Conservation (phyloP, 2,113 vertebrate genomes). For the Nymphicus hollandicus region DNA sequence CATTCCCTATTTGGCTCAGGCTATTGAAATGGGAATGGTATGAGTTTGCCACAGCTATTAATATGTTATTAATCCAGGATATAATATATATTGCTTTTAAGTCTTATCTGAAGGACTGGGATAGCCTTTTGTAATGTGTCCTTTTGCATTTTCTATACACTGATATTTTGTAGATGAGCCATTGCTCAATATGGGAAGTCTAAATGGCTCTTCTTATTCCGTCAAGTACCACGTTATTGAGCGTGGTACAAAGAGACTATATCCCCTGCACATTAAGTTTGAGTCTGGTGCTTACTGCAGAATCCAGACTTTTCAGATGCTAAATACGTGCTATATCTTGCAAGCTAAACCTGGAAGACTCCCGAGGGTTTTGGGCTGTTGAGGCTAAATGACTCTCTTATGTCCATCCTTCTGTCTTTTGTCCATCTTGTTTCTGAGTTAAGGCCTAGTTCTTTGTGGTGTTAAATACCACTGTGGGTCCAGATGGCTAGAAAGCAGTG, state of each 20-base stretch:
- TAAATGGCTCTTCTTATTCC: conserved; percentile 64
- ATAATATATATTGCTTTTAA: conserved; percentile 62
- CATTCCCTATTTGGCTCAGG: conserved; percentile 54
- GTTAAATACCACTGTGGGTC: background rate
- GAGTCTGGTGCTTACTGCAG: conserved; percentile 63
- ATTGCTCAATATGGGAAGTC: conserved; percentile 65
- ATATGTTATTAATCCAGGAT: conserved; percentile 62
- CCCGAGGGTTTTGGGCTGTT: background rate
- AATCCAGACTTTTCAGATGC: conserved; percentile 71
- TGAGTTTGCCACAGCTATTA: conserved; percentile 65
- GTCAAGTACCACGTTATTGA: conserved; percentile 66
- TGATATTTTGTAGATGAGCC: conserved; percentile 67
- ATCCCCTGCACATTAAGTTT: conserved; percentile 70
- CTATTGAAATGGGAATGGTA: conserved; percentile 55
- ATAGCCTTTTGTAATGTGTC: conserved; percentile 61
- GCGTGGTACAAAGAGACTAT: conserved; percentile 53
- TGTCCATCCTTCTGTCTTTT: background rate
- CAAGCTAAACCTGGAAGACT: conserved; percentile 38
- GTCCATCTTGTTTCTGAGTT: background rate
- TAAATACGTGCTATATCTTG: conserved; percentile 46
- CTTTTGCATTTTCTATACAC: conserved; percentile 56
- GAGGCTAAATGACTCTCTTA: conserved; percentile 2
- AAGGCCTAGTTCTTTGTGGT: background rate
- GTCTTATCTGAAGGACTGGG: conserved; percentile 60
- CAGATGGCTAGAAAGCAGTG: background rate